Base-by-base conservation (phyloP, 2,113 vertebrate genomes). In the Lepus americanus region DNA sequence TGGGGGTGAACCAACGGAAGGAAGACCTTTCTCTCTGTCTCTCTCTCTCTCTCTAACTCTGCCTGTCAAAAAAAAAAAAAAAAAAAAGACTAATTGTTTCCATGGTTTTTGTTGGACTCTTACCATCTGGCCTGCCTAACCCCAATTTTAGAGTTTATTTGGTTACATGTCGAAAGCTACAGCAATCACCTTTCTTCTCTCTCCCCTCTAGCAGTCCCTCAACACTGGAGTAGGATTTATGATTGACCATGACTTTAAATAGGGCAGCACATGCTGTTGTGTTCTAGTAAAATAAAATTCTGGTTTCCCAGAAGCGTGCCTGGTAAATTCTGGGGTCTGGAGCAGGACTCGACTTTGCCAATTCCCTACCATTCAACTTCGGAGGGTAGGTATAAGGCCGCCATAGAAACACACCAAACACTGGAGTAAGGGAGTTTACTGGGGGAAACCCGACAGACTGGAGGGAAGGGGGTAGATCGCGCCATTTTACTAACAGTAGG, bases 281-380 rank as follows among this genome's bases (percentile, higher is more conserved):
- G 51, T 63, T 90, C 72, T 53, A 83, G 64, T 72, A 74, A 84
- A 93, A 69, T 33, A 69, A 87, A 90, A 67, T 49, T 36, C n/a
- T 69, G 70, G 49, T 63, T 76, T 67, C 64, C 29, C 27, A 70
- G 36, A 72, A 83, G 51, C 39, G 4, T 9, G 66, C 29, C 59
- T 44, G 39, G 31, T 74, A 82, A 91, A 92, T 61, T 31, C 66
- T 63, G 33, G 55, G 33, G 36, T 96, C 64, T 67, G 69, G 76
- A 90, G 74, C 19, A 31, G 49, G n/a, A n/a, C 13, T 2, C 16
- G 61, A 25, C 59, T 49, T 44, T 10, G 44, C 14, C 33, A 31
- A 25, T 76, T 81, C 33, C 55, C 14, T 13, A 33, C 67, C 89
- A 1, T 20, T 49, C 55, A 66, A 14, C 31, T 72, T 39, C 12